Conservation (phyloP, 2,888 invertebrate species). For the Muscina levida region DNA sequence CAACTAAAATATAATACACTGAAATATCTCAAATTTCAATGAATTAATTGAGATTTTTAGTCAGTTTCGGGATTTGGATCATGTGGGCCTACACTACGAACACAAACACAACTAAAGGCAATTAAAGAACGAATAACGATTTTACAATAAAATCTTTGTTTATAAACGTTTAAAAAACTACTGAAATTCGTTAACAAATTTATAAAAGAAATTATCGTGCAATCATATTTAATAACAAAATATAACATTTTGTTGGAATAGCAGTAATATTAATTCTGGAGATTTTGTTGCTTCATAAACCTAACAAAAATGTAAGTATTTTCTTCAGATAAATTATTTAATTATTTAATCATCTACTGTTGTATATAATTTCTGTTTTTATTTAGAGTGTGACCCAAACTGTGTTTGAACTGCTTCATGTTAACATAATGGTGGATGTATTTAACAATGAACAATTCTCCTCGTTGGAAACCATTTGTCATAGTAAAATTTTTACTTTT, state of each 20-base stretch:
- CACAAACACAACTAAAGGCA: constrained; percentile 44
- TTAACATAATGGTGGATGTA: no score
- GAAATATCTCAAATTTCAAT: constrained; percentile 12
- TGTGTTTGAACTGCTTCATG: no score
- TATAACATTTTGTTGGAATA: background rate
- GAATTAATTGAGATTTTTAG: constrained; percentile 11
- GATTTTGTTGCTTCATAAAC: no score
- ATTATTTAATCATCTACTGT: no score
- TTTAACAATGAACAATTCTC: no score
- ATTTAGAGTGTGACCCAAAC: no score
- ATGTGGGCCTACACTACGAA: constrained; percentile 60
- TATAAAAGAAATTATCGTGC: constrained; percentile 43
- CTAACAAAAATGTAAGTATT: no score
- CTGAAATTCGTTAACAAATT: constrained; percentile 39
- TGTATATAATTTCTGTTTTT: no score
- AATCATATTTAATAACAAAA: constrained; percentile 56
- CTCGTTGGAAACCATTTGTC: no score
- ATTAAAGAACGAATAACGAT: background rate
- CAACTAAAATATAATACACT: constrained; percentile 28
- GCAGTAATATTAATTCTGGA: no score
- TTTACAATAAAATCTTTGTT: constrained; percentile 50
- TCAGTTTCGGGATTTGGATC: constrained; percentile 34
- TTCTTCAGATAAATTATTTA: no score
- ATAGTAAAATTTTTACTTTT: no score
- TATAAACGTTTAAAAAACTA: constrained; percentile 16